Evolutionary conservation across 2,113 vertebrate genomes (phyloP), one percentile per base, ranked within the genome.

Genomic region (Pyxicephalus adspersus): DNA sequence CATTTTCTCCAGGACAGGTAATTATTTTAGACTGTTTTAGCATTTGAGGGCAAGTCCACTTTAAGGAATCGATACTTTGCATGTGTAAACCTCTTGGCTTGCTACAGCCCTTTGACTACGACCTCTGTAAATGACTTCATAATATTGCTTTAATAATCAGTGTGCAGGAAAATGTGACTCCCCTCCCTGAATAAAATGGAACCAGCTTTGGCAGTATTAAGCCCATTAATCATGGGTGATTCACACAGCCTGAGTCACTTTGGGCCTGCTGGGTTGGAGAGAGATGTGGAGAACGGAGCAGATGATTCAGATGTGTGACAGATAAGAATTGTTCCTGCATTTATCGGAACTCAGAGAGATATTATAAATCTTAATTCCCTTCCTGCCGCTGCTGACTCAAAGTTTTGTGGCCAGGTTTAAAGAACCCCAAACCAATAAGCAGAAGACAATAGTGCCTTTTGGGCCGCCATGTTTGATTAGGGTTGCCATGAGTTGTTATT

Each of bases 331-430:
- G 78, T 72, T 63, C 51, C 54, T 29, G 34, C 78, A 20, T 80
- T 80, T 80, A 80, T 80, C 66, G 78, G 78, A 80, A 72, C 58
- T 63, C 34, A 54, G 18, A 64, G 54, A 71, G 67, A 63, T 72
- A 71, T 80, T 80, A 80, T 80, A 80, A 80, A 80, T 80, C 78
- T 80, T 68, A 16, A 23, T 15, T 66, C 50, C 28, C 22, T 51
- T 7, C 50, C 64, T 23, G 76, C n/a, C 16, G 54, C 70, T 57
- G 20, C 55, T 23, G 58, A 6, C 26, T 64, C 29, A 26, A 6
- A 31, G 15, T 64, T 64, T 26, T 20, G 55, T 22, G 16, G 55
- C 55, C 34, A 38, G 34, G 34, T 45, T 45, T 45, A 45, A 45
- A 45, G 38, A 45, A 9, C 38, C 1, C 22, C 57, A 20, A 11